These are phyloP conservation scores for Rousettus leschenaultii DNA, from an alignment of 2,113 vertebrate genomes.

Conservation along the genomic window DNA sequence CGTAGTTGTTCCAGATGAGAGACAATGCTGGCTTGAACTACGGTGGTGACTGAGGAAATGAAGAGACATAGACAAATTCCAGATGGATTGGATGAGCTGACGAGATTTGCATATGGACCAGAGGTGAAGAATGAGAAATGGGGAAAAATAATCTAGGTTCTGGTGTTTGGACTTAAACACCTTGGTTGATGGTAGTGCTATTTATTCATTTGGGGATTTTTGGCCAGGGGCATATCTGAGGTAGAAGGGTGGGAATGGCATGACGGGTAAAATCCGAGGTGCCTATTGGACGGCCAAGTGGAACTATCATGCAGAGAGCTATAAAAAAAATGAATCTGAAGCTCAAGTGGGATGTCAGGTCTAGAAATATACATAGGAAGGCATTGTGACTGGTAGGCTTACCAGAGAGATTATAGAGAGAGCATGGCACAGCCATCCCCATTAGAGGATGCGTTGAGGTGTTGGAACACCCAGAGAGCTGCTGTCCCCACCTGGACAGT, in stretches of 20 bases:
- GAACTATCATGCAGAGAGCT: background rate
- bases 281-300: background rate
- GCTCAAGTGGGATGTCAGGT: background rate
- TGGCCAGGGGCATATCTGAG: background rate
- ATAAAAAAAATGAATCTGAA: background rate
- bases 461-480: no score
- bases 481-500: no score
- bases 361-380: background rate
- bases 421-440: no score
- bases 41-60: background rate
- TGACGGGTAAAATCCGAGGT: background rate
- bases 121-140: background rate
- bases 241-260: background rate
- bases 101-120: background rate
- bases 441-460: no score
- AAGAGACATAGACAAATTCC: background rate
- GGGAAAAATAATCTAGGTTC: background rate
- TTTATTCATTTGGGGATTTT: background rate
- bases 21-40: background rate
- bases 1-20: background rate
- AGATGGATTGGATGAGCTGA: background rate
- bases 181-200: no score
- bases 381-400: no score
- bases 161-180: background rate
- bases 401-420: no score